Evolutionary conservation across 1,140 invertebrate species (phyloP).

Genomic region (Lepidurus arcticus): DNA sequence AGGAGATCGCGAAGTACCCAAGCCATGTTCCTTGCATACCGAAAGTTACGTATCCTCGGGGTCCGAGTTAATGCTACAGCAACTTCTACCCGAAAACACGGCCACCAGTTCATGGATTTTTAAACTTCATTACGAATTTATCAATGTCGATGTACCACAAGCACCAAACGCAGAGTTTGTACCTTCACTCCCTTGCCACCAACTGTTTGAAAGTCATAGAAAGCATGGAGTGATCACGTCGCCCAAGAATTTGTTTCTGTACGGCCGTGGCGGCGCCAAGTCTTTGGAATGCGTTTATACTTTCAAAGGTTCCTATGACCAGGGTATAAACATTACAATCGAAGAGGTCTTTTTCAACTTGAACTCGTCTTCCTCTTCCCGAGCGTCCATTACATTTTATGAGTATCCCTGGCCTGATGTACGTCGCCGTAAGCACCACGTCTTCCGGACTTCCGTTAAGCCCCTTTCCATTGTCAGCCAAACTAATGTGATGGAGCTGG

Average conservation of each 20-base stretch:
- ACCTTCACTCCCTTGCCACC: conserved; percentile 11
- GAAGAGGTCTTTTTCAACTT: conserved; percentile 24
- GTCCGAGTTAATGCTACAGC: background rate
- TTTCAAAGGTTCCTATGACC: conserved; percentile 35
- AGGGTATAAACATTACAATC: conserved; percentile 29
- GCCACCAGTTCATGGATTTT: conserved; percentile 24
- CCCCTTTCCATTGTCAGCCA: background rate
- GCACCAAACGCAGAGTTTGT: background rate
- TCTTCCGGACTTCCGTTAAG: conserved; percentile 12
- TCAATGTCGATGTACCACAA: conserved; percentile 21
- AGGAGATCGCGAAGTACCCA: background rate
- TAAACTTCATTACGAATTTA: conserved; percentile 27
- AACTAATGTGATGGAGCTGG: conserved; percentile 21
- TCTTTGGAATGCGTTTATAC: conserved; percentile 39
- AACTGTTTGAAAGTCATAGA: conserved; percentile 32
- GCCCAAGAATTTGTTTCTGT: conserved; percentile 40
- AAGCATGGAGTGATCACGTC: conserved; percentile 36
- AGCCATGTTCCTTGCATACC: background rate
- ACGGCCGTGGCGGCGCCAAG: conserved; percentile 39
- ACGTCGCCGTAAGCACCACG: conserved; percentile 29
- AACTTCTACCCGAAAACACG: background rate
- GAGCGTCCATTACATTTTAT: conserved; percentile 36
- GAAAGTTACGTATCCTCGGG: conserved; percentile 27
- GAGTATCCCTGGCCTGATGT: conserved; percentile 37
- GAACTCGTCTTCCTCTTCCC: conserved; percentile 33